phyloP scores from a whole-genome alignment of 2,888 invertebrate species.

The Emmelina monodactyla region DNA sequence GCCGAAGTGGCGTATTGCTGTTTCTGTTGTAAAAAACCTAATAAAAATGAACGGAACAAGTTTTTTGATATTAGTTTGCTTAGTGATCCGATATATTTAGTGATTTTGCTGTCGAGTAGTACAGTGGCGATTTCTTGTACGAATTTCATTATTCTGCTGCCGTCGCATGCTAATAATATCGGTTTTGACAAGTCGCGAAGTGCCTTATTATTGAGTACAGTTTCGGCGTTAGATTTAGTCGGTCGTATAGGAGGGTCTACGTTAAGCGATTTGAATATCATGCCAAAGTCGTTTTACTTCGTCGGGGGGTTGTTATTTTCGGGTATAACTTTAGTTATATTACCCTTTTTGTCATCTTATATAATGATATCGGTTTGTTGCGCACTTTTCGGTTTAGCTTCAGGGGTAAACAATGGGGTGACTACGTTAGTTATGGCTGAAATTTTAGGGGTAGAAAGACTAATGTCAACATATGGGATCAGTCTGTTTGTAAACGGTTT shows the following conservation, averaged over 20 bases:
- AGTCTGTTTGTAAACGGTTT: constrained; percentile 86
- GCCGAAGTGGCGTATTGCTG: constrained; percentile 53
- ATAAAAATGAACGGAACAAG: constrained; percentile 49
- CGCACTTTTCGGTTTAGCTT: constrained; percentile 80
- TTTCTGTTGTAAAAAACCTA: constrained; percentile 44
- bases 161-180: constrained; percentile 76
- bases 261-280: constrained; percentile 77
- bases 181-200: constrained; percentile 76
- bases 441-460: constrained; percentile 81
- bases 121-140: constrained; percentile 89
- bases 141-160: constrained; percentile 85
- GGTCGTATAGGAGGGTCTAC: constrained; percentile 88
- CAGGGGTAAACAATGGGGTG: constrained; percentile 84
- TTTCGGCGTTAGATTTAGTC: constrained; percentile 81
- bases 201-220: constrained; percentile 79
- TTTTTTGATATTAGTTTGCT: constrained; percentile 78
- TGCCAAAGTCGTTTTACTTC: constrained; percentile 84
- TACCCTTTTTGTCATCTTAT: constrained; percentile 75
- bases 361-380: constrained; percentile 72
- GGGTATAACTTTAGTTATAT: constrained; percentile 74
- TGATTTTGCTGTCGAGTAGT: constrained; percentile 83
- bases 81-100: constrained; percentile 78
- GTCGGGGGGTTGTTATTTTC: constrained; percentile 81
- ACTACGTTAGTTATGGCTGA: constrained; percentile 90
- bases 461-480: constrained; percentile 87